Percentiles rank a stretch among this genome's conserved stretches.
Evolutionary conservation across 2,888 invertebrate genomes (phyloP).

Genomic region (Venustoraphidia nigricollis): DNA sequence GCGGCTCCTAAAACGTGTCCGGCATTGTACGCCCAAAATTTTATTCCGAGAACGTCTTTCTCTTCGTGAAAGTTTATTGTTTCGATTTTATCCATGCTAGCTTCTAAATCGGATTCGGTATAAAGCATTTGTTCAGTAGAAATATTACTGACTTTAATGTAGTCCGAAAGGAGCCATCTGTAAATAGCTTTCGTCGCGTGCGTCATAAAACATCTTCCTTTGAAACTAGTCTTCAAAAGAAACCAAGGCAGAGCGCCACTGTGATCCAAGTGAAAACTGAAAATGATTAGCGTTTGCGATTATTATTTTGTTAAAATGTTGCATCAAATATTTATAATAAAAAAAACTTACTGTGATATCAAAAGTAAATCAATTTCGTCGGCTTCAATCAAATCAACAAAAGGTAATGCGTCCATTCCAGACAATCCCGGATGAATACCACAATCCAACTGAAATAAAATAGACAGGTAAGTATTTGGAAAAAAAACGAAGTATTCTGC

Average conservation of each 20-base stretch:
- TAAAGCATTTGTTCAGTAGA: slow-evolving; percentile 95
- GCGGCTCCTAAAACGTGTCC: slow-evolving; percentile 98
- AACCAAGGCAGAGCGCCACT: slow-evolving; percentile 98
- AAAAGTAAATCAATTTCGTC: slow-evolving; percentile 91
- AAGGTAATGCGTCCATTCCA: slow-evolving; percentile 95
- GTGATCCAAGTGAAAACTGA: slow-evolving; percentile 94
- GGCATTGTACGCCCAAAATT: slow-evolving; percentile 98
- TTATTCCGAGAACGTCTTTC: slow-evolving; percentile 88
- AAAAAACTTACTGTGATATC: slow-evolving; percentile 69
- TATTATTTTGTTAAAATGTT: not conserved
- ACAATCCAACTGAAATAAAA: slow-evolving; percentile 63
- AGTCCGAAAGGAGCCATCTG: slow-evolving; percentile 95
- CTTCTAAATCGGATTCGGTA: slow-evolving; percentile 91
- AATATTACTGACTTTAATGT: slow-evolving; percentile 97
- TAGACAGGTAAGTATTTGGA: slow-evolving; percentile 1
- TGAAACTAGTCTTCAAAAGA: slow-evolving; percentile 90
- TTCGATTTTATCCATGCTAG: slow-evolving; percentile 97
- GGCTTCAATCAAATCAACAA: slow-evolving; percentile 93
- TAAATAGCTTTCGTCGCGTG: slow-evolving; percentile 99
- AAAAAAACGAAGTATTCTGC: not conserved
- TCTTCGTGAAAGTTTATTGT: slow-evolving; percentile 97
- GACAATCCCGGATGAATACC: slow-evolving; percentile 96
- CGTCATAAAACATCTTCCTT: slow-evolving; percentile 97
- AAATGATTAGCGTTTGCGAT: slow-evolving; percentile 15
- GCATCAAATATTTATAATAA: slow-evolving; percentile 9